Base-by-base conservation (phyloP, 1,140 invertebrate species). In the Apis laboriosa region DNA sequence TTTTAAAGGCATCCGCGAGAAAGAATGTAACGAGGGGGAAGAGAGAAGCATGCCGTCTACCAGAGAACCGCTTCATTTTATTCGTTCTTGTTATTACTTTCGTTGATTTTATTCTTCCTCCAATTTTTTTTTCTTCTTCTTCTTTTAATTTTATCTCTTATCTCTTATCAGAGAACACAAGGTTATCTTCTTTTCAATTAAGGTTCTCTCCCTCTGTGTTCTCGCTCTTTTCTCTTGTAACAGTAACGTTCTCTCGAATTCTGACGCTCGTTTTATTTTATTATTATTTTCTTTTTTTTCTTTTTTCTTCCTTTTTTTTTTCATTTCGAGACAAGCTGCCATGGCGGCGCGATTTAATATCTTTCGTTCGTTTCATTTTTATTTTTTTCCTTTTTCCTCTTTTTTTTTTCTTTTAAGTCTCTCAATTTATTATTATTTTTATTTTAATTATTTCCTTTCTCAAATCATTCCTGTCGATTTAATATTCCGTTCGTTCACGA, bases 291-390 rank as follows among this genome's bases (percentile, higher is more conserved):
- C 21, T 13, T 24, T 13, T 19, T 49, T 8, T 51, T 43, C 49
- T 61, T 34, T 2, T 55, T 51, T 53, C 43, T 53, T 9, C 43
- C 13, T 13, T 15, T 63, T 64, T 53, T 53, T 53, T 12, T 60
- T 24, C 9, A 15, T 63, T 64, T 24, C 28, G 24, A 70, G 77
- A 85, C 80, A 67, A 81, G 77, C 86, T 88, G 86, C 85, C 85
- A 87, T 81, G 86, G 55, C 86, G 85, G 85, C 85, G 79, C 64
- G 71, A 58, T 81, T 61, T 21, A 64, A 43, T 67, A 43, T 67
- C 17, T 66, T 64, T 64, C 61, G 17, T 77, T 66, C 12, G 4
- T n/a, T 55, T 21, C 21, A 15, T 19, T 13, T 61, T 49, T 12
- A 13, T 49, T 61, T 43, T 24, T 43, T 15, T 28, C 21, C 13